These are phyloP conservation scores for Brachynemurus nebulosus DNA, from an alignment of 2,888 invertebrate genomes.

Conservation along the genomic window DNA sequence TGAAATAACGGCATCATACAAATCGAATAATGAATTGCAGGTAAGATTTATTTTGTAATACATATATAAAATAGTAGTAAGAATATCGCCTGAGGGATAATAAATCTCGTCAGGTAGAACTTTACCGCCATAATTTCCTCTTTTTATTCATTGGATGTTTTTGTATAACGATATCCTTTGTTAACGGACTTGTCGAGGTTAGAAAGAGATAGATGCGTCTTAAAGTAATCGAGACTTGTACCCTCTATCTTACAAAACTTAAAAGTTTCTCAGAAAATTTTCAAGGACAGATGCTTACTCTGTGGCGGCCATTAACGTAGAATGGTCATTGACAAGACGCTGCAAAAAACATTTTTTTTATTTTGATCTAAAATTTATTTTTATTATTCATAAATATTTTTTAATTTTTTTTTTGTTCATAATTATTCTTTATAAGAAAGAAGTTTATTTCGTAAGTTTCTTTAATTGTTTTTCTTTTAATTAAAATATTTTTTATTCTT, in stretches of 20 bases:
- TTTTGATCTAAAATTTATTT: background rate
- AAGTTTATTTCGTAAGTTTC: background rate
- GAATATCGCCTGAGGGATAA: constrained; percentile 6
- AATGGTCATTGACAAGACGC: constrained; percentile 10
- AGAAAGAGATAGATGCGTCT: background rate
- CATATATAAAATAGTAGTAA: background rate
- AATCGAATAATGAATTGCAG: constrained; percentile 24
- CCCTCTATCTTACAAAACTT: constrained; percentile 13
- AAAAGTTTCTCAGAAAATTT: constrained; percentile 30
- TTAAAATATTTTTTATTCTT: constrained; percentile 3
- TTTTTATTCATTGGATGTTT: constrained; percentile 7
- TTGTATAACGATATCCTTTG: no score
- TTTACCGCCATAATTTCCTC: constrained; percentile 15
- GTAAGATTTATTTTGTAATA: constrained; percentile 19
- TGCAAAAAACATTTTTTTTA: background rate
- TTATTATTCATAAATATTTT: background rate
- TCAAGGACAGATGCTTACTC: constrained; percentile 29
- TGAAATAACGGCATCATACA: constrained; percentile 22
- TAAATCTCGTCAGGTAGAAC: constrained; percentile 13
- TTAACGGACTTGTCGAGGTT: no score
- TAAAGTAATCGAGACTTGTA: constrained; percentile 8
- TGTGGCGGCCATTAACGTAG: constrained; percentile 29
- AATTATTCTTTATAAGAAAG: background rate
- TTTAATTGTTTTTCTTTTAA: background rate
- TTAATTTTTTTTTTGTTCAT: background rate